Evolutionary conservation across 64 coral and sea anemone species (phyloP).

Genomic region (Montipora capricornis): DNA sequence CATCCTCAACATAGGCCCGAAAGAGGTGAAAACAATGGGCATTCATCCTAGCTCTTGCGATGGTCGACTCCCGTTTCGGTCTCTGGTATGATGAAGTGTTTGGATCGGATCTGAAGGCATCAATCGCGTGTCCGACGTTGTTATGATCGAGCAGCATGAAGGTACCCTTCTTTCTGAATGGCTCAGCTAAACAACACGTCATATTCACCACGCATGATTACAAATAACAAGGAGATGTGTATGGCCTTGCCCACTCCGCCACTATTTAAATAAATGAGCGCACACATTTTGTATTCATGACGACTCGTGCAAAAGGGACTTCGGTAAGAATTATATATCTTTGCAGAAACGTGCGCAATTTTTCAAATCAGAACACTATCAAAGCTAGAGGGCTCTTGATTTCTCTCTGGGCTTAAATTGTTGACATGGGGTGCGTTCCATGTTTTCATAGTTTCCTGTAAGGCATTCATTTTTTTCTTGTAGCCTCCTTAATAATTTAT

Average conservation of each 20-base stretch:
- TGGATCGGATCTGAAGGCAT: constrained; percentile 65
- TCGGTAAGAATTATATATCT: constrained; percentile 50
- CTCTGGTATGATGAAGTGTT: constrained; percentile 61
- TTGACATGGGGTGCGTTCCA: not conserved
- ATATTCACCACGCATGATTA: constrained; percentile 77
- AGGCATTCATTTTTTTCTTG: not conserved
- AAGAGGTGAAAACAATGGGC: constrained; percentile 56
- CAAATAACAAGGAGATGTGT: constrained; percentile 71
- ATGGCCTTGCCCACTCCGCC: constrained; percentile 59
- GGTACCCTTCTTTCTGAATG: constrained; percentile 70
- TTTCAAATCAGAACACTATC: constrained; percentile 57
- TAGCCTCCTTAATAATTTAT: too few relatives aligned
- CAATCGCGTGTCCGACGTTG: constrained; percentile 64
- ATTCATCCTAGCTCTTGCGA: constrained; percentile 66
- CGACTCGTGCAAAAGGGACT: constrained; percentile 62
- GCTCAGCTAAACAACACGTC: constrained; percentile 56
- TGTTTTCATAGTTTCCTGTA: constrained; percentile 14
- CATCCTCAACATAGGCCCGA: constrained; percentile 65
- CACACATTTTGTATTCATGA: constrained; percentile 77
- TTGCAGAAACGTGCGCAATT: constrained; percentile 49
- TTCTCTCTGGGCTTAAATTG: not conserved
- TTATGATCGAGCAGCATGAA: constrained; percentile 70
- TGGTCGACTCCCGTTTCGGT: constrained; percentile 46
- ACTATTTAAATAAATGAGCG: constrained; percentile 66
- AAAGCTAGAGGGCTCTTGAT: not conserved